These are phyloP conservation scores for Oligia fasciuncula DNA, from an alignment of 2,888 invertebrate genomes.

Conservation along the genomic window DNA sequence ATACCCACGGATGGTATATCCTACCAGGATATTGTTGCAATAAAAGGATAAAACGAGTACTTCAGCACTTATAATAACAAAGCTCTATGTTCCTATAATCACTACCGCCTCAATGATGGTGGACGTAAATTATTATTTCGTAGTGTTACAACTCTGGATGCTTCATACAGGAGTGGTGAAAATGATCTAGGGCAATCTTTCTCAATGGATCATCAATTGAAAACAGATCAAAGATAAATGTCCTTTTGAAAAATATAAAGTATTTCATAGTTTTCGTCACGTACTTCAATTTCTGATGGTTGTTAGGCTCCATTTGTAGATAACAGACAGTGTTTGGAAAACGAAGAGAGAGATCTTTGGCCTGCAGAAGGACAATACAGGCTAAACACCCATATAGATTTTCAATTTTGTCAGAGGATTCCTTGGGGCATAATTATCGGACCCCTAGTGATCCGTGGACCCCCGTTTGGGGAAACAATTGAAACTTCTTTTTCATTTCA, in stretches of 20 bases:
- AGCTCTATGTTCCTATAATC: background rate
- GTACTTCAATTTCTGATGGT: background rate
- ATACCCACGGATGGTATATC: too few species aligned
- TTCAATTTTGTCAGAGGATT: background rate
- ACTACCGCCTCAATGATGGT: background rate
- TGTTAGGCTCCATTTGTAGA: background rate
- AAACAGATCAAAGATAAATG: background rate
- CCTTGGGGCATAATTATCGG: too few species aligned
- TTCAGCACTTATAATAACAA: background rate
- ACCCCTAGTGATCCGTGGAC: background rate
- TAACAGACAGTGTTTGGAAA: background rate
- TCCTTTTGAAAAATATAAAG: background rate
- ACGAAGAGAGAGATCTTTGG: background rate
- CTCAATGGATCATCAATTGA: background rate
- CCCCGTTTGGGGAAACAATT: background rate
- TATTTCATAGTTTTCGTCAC: background rate
- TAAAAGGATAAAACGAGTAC: background rate
- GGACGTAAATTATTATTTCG: background rate
- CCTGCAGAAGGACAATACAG: background rate
- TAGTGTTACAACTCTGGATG: background rate
- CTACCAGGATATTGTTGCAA: background rate
- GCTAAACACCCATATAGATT: background rate
- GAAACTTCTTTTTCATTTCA: background rate
- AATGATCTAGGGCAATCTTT: background rate
- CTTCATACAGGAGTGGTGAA: background rate